Base-by-base conservation (phyloP, 1,140 invertebrate genomes). In the Drosophila hydei region DNA sequence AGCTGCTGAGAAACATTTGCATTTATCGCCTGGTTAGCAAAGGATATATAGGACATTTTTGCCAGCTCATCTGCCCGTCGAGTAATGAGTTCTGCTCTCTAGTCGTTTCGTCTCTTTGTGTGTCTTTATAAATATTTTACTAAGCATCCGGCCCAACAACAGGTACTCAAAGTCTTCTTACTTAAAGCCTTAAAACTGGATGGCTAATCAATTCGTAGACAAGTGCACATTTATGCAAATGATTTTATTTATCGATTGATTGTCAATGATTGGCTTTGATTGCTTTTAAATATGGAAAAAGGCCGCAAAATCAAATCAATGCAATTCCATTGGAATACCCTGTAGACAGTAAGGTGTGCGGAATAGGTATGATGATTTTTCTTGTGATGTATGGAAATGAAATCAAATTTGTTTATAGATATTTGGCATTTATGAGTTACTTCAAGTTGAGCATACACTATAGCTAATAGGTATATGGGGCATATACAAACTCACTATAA, bases 151-250 rank as follows among this genome's bases (percentile, higher is more conserved):
- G 40, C 16, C 11, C n/a, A 12, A 19, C 67, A 67, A 75, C 74
- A 75, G 62, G 60, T 74, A 87, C 70, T 84, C 79, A 79, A 33
- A 71, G 62, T 45, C 27, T 8, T 18, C 63, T 33, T 33, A 11
- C 30, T 33, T 33, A 33, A 33, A 33, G 11, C 30, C 30, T 33
- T 33, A 33, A 33, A 42, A 62, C 19, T n/a, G 25, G 56, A 40
- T 12, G 30, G 61, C 67, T 72, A 79, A 83, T 83, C 79, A 80
- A 83, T 78, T 71, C 47, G 16, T 42, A 16, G 47, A 54, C 36
- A 3, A 78, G 47, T 81, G 73, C 59, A 72, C 61, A 88, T 76
- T 88, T 88, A 87, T 88, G 83, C 59, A 88, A 83, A 87, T 87
- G 51, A 36, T 54, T 75, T 75, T 74, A 62, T 72, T 81, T 87